Evolutionary conservation across 2,797 vertebrate genomes (phyloP), one percentile per base, ranked within the genome.

Genomic region (Danio jaintianensis): DNA sequence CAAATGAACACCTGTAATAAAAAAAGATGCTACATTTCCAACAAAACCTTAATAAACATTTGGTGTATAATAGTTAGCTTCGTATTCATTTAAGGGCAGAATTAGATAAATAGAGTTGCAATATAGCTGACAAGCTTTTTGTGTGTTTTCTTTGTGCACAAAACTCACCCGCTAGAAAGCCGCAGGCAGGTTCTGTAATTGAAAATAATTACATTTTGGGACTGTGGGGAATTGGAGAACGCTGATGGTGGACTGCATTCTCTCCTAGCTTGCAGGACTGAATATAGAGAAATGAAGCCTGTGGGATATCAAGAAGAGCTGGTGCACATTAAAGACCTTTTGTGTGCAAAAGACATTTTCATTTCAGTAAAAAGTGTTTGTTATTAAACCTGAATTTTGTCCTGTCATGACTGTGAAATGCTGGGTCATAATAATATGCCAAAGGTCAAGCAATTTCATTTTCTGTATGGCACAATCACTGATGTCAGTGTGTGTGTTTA

Each of bases 171-270:
- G 68, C 77, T 81, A 77, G 80, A 79, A 81, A 75, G 82, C 86
- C 78, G 79, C 68, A 73, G 86, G 86, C 83, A 89, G 80, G 83
- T 83, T n/a, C 71, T 83, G 87, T 90, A 89, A 92, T 90, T 90
- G 88, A 72, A 87, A 89, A 83, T 91, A 90, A 91, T 91, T 90
- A 85, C 82, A 91, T 90, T 91, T 87, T 82, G 88, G 85, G 87
- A 63, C 81, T 77, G 18, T 43, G 36, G 78, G 83, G 81, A 85
- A 80, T 80, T 45, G 42, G 61, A 77, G 47, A 76, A 45, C 55
- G 36, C 68, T 82, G 68, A 59, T 72, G 48, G 58, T 78, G 68
- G 61, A 72, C 67, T n/a, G 73, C 29, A 56, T n/a, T 53, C 66
- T 66, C 10, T 61, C 52, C 63, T 71, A 63, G 40, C 64, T 75